phyloP scores from a whole-genome alignment of 2,888 invertebrate genomes.

The Synanthedon tipuliformis region DNA sequence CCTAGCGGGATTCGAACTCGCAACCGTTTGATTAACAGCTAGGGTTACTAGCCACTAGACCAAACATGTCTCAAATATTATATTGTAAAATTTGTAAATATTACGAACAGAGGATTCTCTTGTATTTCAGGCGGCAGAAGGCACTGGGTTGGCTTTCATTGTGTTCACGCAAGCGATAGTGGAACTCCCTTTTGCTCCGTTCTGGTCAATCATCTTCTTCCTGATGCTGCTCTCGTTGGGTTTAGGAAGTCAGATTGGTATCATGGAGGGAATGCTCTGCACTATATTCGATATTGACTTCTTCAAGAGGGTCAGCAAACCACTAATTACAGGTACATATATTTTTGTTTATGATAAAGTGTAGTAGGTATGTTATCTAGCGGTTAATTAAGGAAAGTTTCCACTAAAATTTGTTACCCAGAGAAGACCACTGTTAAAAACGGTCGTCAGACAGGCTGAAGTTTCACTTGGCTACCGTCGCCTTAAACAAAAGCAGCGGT shows the following conservation, averaged over 20 bases:
- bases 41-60: too few species aligned
- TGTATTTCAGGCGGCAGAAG: constrained; percentile 86
- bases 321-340: constrained; percentile 86
- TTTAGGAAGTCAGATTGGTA: constrained; percentile 95
- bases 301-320: constrained; percentile 89
- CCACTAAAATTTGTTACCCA: too few species aligned
- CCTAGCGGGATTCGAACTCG: too few species aligned
- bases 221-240: constrained; percentile 94
- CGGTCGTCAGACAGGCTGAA: too few species aligned
- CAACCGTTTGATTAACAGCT: too few species aligned
- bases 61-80: too few species aligned
- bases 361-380: too few species aligned
- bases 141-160: constrained; percentile 95
- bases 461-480: too few species aligned
- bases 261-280: constrained; percentile 95
- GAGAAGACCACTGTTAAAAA: too few species aligned
- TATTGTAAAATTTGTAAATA: background rate
- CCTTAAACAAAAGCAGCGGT: too few species aligned
- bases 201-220: constrained; percentile 97
- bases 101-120: background rate
- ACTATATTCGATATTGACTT: constrained; percentile 94
- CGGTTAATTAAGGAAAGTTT: too few species aligned
- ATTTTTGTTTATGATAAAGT: too few species aligned
- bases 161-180: constrained; percentile 98
- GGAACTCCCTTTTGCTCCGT: constrained; percentile 91